Base-by-base conservation (phyloP, 2,797 vertebrate genomes). In the Notolabrus celidotus region DNA sequence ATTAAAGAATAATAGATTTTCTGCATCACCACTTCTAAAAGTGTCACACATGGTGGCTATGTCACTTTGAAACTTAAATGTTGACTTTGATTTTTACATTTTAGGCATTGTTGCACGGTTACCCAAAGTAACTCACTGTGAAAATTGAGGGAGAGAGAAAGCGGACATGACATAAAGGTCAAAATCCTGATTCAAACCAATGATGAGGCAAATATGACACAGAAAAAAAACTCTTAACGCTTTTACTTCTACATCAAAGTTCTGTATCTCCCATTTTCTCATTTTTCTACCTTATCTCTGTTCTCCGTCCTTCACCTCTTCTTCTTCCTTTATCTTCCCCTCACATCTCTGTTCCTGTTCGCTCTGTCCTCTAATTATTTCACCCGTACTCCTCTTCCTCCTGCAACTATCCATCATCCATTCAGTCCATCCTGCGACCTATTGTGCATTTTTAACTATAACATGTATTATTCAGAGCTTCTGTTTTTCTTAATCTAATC, bases 351-450 rank as follows among this genome's bases (percentile, higher is more conserved):
- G 53, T 61, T 71, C 36, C 43, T 46, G 12, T 56, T 79, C 63
- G 50, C 52, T 53, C 10, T 49, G 25, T 77, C 46, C 33, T 82
- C 42, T 72, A 80, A 79, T 87, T 71, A 77, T 79, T 59, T 80
- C 58, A 71, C 61, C 63, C 54, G 45, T 59, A 57, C 55, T 34
- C 49, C 20, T 67, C 51, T 0, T 66, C 38, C 43, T 49, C 33
- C 55, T 60, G 31, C 63, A 50, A 34, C 81, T 38, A 68, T 82
- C 61, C 46, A 67, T 76, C 60, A 64, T 73, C 59, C 59, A 16
- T 43, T 75, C 67, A 55, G 23, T 22, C 58, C 46, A 27, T 42
- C 55, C 43, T 22, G 20, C 2, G 56, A 46, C 64, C 41, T 49
- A 60, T 59, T 10, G 10, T 41, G 23, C 41, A 47, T 31, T 31